A percentile compares a stretch with the other conserved stretches of the same genome.
phyloP scores from a whole-genome alignment of 2,888 invertebrate species.

The Dinocampus coccinellae region DNA sequence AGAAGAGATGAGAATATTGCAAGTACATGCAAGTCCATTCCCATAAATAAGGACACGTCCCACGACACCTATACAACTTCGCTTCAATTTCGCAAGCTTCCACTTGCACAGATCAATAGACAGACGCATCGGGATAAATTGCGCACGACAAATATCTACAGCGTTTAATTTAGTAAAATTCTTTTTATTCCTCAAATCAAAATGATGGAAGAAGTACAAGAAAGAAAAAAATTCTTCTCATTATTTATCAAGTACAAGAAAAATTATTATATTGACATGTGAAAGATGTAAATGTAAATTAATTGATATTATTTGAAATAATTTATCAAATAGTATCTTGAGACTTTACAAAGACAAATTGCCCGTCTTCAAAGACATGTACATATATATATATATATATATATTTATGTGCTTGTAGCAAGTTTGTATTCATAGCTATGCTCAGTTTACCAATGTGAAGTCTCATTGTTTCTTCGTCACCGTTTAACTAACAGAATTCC shows the following conservation, averaged over 20 bases:
- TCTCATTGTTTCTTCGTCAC: conserved; percentile 12
- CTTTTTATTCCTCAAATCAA: no score
- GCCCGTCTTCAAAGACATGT: background rate
- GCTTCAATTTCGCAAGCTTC: background rate
- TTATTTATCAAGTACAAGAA: no score
- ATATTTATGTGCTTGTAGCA: no score
- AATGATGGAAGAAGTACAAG: no score
- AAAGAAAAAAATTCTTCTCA: no score
- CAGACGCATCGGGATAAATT: background rate
- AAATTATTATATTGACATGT: no score
- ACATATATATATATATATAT: no score
- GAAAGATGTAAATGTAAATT: no score
- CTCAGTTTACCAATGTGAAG: background rate
- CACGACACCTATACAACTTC: background rate
- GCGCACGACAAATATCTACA: background rate
- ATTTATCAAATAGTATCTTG: conserved; percentile 9
- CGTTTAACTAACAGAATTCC: conserved; percentile 7
- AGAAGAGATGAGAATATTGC: no score
- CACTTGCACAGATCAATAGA: background rate
- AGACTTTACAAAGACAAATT: conserved; percentile 18
- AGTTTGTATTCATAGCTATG: no score
- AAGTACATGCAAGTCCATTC: background rate
- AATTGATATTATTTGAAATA: no score
- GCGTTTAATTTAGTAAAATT: background rate
- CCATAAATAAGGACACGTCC: background rate